These are phyloP conservation scores for Acronicta aceris DNA, from an alignment of 2,888 invertebrate species.

Conservation along the genomic window DNA sequence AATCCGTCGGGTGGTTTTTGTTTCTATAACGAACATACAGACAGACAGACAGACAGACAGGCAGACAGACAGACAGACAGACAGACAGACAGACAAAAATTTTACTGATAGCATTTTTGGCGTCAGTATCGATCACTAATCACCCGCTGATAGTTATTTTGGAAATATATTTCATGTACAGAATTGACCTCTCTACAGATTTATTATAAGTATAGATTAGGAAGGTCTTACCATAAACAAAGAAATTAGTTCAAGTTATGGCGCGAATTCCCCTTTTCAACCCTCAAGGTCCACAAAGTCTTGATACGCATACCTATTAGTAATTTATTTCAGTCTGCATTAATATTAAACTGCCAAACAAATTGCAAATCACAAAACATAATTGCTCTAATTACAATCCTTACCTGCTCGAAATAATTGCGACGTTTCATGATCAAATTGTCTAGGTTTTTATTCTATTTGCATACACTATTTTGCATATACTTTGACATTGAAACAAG, in stretches of 20 bases:
- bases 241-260: background rate
- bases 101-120: too few species aligned
- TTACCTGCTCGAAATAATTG: conserved; percentile 18
- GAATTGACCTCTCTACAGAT: too few species aligned
- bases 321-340: background rate
- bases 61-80: too few species aligned
- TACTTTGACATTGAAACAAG: too few species aligned
- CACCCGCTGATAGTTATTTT: too few species aligned
- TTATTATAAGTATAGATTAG: too few species aligned
- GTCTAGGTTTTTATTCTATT: conserved; percentile 1
- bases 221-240: background rate
- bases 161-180: too few species aligned
- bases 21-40: too few species aligned
- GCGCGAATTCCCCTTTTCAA: background rate
- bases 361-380: conserved; percentile 17
- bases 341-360: conserved; percentile 25
- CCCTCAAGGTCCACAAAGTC: background rate
- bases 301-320: background rate
- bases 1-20: too few species aligned
- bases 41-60: too few species aligned
- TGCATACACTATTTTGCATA: background rate
- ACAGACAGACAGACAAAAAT: too few species aligned
- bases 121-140: too few species aligned
- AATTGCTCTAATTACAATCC: conserved; percentile 16
- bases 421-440: conserved; percentile 6